phyloP scores from a whole-genome alignment of 2,113 vertebrate species.

The Fulica atra region DNA sequence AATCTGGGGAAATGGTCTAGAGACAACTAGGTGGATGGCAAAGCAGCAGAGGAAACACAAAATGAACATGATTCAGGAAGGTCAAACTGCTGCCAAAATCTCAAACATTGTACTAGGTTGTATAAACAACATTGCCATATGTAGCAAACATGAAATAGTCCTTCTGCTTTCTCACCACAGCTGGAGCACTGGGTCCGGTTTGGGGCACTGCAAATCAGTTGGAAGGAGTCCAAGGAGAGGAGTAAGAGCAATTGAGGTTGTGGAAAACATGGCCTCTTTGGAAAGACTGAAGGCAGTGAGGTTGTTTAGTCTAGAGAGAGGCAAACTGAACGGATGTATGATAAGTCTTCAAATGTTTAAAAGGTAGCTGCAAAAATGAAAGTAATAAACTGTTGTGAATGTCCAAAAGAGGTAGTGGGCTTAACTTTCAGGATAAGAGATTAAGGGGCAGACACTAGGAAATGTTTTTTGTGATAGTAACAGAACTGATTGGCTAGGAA shows the following conservation, averaged over 20 bases:
- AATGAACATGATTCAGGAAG: background rate
- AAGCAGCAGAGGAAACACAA: background rate
- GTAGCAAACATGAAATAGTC: background rate
- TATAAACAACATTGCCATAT: constrained; percentile 16
- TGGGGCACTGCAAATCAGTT: background rate
- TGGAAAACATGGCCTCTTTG: constrained; percentile 11
- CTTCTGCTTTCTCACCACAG: constrained; percentile 4
- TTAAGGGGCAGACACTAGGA: background rate
- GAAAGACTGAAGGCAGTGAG: background rate
- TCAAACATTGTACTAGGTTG: background rate
- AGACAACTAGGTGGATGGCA: background rate
- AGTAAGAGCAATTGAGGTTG: background rate
- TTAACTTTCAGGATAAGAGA: constrained; percentile 24
- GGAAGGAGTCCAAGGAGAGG: constrained; percentile 5
- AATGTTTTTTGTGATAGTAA: background rate
- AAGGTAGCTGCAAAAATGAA: constrained; percentile 19
- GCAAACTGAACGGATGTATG: background rate
- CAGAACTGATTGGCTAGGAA: background rate
- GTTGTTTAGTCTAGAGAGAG: constrained; percentile 54
- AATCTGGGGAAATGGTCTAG: background rate
- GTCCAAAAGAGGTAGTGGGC: background rate
- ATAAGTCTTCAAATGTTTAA: constrained; percentile 36
- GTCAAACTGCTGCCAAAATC: background rate
- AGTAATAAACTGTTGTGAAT: background rate
- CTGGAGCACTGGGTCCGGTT: background rate